Evolutionary conservation across 2,797 vertebrate species (phyloP).

Genomic region (Pantherophis vulpinus): DNA sequence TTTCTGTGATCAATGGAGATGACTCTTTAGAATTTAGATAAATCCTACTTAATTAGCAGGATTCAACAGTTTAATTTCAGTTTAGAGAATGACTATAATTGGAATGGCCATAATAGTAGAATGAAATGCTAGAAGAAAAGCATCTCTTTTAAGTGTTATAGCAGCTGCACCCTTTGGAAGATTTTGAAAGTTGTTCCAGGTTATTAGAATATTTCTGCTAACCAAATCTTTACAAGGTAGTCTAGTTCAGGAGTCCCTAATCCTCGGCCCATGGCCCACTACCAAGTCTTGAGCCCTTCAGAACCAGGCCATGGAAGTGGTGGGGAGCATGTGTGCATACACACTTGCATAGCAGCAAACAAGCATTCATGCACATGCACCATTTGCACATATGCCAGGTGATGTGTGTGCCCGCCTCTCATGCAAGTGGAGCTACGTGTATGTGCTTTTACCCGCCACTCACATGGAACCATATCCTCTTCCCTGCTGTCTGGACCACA

Average conservation of each 20-base stretch:
- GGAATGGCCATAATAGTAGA: background rate
- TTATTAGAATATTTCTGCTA: background rate
- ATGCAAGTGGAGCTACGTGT: background rate
- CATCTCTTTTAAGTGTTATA: background rate
- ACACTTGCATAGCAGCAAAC: background rate
- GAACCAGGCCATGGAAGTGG: background rate
- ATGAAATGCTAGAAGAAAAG: background rate
- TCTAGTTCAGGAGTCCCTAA: background rate
- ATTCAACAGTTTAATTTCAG: background rate
- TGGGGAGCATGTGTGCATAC: background rate
- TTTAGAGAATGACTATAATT: background rate
- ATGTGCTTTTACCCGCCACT: accelerated
- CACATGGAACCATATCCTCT: background rate
- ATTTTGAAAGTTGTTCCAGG: background rate
- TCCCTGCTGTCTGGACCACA: background rate
- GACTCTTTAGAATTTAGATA: background rate
- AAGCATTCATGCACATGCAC: background rate
- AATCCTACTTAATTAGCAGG: conserved; percentile 10
- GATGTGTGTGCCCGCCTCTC: background rate
- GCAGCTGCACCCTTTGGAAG: background rate
- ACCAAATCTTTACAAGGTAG: background rate
- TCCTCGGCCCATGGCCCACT: background rate
- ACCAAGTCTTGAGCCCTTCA: background rate
- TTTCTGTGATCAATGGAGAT: background rate
- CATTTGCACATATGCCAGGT: background rate